Evolutionary conservation across 2,113 vertebrate genomes (phyloP).

Genomic region (Coreoperca whiteheadi): DNA sequence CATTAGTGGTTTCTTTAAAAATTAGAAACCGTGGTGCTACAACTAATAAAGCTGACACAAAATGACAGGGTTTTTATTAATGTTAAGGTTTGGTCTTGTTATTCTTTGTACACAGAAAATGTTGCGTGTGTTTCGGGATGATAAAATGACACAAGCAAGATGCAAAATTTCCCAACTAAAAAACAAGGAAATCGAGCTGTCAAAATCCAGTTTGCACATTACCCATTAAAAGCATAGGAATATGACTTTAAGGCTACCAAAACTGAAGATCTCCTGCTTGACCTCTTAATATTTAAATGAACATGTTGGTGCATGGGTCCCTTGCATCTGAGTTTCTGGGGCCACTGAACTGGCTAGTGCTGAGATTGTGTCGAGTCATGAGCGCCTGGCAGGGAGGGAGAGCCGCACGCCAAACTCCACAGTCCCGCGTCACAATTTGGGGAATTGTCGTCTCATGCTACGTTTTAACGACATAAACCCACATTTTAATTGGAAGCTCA

Average conservation of each 20-base stretch:
- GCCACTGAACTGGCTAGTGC: background rate
- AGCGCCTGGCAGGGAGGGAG: background rate
- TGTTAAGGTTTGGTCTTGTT: background rate
- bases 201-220: background rate
- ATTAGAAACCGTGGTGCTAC: no score
- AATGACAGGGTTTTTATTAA: background rate
- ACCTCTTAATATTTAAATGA: background rate
- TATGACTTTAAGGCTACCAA: background rate
- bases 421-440: no score
- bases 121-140: background rate
- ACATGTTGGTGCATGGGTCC: background rate
- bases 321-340: background rate
- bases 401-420: background rate
- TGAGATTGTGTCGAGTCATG: constrained; percentile 56
- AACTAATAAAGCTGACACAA: background rate
- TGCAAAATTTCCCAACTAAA: background rate
- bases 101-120: background rate
- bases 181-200: background rate
- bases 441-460: background rate
- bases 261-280: no score
- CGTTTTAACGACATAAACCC: background rate
- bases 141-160: background rate
- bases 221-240: background rate
- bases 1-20: background rate
- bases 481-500: no score